Evolutionary conservation across 2,797 vertebrate genomes (phyloP), one percentile per base, ranked within the genome.

Genomic region (Ctenosaura bakeri): DNA sequence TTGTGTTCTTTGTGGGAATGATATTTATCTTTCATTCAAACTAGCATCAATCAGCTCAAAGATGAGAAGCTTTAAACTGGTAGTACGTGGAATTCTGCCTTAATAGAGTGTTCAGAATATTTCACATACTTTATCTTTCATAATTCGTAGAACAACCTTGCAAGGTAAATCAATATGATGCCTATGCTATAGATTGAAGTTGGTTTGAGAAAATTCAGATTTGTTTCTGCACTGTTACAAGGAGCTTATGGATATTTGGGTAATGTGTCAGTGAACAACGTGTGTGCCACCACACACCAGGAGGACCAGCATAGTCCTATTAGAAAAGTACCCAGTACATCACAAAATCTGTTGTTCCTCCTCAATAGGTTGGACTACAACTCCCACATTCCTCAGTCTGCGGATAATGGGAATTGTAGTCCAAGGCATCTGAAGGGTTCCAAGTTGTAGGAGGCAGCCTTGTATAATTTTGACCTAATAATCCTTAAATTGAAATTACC

Each of bases 1-100:
- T 22, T 62, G 42, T 66, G 13, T 52, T 50, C 42, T 79, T 83
- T 83, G 52, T 62, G 52, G n/a, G 29, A 82, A 38, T 29, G 54
- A 46, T 56, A 38, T 83, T 46, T 74, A 88, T 74, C 29, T 62
- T 88, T 74, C 52, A n/a, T 76, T 20, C 80, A 83, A n/a, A 88
- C 29, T 2, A 56, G 29, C 46, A 83, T 83, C 6, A 38, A 73
- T 83, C 69, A 87, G 9, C 29, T 66, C 54, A 59, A 83, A 73
- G 54, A 83, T n/a, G 14, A 83, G 10, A 76, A 88, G 35, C 71
- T 24, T 87, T 79, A 52, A 46, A 79, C 12, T 29, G 74, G 46
- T 79, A 78, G 66, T 62, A 78, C 35, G 13, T n/a, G 59, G 80
- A 69, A 26, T 74, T 42, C n/a, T 56, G 32, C 24, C 2, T 29